phyloP scores from a whole-genome alignment of 2,888 invertebrate species.

The Coelinius sp. region DNA sequence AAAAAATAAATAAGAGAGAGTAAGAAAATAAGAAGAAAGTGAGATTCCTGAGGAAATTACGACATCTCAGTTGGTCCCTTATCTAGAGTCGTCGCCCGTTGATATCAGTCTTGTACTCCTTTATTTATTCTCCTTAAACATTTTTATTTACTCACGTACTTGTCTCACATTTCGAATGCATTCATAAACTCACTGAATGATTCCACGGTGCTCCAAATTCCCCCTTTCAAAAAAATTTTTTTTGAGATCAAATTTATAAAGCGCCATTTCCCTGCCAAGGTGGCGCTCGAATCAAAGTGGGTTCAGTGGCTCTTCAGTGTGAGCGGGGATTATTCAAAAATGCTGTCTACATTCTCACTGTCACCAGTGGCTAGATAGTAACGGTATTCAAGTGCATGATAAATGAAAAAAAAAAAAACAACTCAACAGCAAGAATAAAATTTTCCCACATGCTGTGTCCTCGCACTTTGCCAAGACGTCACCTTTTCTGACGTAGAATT shows the following conservation, averaged over 20 bases:
- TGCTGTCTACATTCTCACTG: neutral
- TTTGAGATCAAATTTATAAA: neutral
- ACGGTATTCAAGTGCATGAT: neutral
- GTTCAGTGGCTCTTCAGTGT: neutral
- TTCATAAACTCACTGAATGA: neutral
- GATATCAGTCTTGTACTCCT: slow-evolving; percentile 9
- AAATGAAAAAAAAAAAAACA: neutral
- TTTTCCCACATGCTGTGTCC: neutral
- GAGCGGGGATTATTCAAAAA: neutral
- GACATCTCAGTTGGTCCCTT: slow-evolving; percentile 47
- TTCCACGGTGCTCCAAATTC: neutral
- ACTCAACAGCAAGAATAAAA: neutral
- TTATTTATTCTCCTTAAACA: neutral
- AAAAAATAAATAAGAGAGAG: slow-evolving; percentile 27
- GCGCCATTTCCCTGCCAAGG: neutral
- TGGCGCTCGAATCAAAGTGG: neutral
- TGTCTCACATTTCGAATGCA: slow-evolving; percentile 4
- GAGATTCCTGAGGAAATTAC: slow-evolving; percentile 47
- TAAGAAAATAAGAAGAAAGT: slow-evolving; percentile 29
- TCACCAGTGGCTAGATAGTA: neutral
- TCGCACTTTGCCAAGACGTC: neutral
- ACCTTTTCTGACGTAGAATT: neutral
- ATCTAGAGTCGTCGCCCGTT: slow-evolving; percentile 42
- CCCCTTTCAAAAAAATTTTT: neutral
- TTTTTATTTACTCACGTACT: slow-evolving; percentile 9